These are phyloP conservation scores for Parapsyche elsis DNA, from an alignment of 1,140 invertebrate species.

Conservation along the genomic window DNA sequence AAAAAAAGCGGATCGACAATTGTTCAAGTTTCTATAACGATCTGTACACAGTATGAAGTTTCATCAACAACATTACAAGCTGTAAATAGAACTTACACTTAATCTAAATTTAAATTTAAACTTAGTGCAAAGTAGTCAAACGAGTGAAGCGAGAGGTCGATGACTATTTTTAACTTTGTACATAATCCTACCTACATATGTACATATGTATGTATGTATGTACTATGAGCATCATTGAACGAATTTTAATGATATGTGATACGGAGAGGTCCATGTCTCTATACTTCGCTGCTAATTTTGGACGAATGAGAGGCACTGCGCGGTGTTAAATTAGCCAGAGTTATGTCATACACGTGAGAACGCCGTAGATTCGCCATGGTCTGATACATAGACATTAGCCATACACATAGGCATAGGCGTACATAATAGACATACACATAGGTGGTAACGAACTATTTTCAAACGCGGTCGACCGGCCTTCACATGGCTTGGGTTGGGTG, in stretches of 20 bases:
- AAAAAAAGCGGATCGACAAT: too few species aligned
- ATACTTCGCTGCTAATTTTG: neutral
- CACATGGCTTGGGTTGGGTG: neutral
- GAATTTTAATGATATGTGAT: neutral
- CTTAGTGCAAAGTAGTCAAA: too few species aligned
- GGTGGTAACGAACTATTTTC: neutral
- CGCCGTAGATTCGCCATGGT: too few species aligned
- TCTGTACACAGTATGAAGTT: too few species aligned
- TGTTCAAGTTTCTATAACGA: too few species aligned
- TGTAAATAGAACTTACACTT: too few species aligned
- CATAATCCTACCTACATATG: neutral
- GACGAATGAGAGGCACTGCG: too few species aligned
- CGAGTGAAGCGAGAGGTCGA: too few species aligned
- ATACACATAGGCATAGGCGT: neutral
- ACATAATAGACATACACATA: neutral
- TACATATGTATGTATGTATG: neutral
- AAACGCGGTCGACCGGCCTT: neutral
- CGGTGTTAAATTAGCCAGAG: too few species aligned
- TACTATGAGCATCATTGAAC: neutral
- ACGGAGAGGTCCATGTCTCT: neutral
- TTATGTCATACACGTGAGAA: too few species aligned
- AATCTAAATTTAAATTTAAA: too few species aligned
- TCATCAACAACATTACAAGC: too few species aligned
- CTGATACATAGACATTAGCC: neutral
- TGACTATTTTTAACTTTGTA: neutral